Evolutionary conservation across 2,113 vertebrate genomes (phyloP), one percentile per base, ranked within the genome.

Genomic region (Carettochelys insculpta): DNA sequence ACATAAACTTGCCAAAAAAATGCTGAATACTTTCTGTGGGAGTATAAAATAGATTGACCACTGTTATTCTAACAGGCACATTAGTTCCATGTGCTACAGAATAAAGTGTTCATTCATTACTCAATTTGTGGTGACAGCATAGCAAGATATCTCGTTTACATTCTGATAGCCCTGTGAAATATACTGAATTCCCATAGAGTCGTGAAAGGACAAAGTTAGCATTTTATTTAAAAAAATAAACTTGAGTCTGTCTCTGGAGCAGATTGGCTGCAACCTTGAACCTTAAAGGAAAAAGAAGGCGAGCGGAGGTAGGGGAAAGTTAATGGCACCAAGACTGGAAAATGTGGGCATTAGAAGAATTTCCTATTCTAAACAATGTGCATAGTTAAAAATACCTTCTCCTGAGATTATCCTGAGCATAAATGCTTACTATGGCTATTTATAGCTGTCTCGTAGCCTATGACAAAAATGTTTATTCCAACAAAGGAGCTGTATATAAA

Each of bases 281-380:
- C 93, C 92, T 90, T 92, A 88, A 92, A 95, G 94, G 92, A 96
- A 97, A 87, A 81, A 90, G 84, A 78, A 84, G 90, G 19, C 0
- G 16, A 86, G 76, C 71, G 56, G 81, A 82, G 11, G 54, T 90
- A 56, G 75, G 77, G 84, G 48, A 76, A 88, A 94, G 53, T 85
- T 87, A 91, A 73, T 91, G 93, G 96, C 93, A 97, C 80, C 56
- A 4, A 89, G 92, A 90, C 80, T 97, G 97, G 97, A 98, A 98
- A 98, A 96, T 97, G 91, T 94, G 96, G 94, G 96, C 91, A 92
- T 96, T 91, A 92, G 89, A 98, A 97, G 96, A 97, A 97, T 98
- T 97, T 98, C 97, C 96, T 97, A 95, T 93, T 97, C 95, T 94
- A 98, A 98, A 98, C 97, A 98, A 96, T 54, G 58, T 92, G 95